phyloP scores from a whole-genome alignment of 2,797 vertebrate species.

The Emys orbicularis region DNA sequence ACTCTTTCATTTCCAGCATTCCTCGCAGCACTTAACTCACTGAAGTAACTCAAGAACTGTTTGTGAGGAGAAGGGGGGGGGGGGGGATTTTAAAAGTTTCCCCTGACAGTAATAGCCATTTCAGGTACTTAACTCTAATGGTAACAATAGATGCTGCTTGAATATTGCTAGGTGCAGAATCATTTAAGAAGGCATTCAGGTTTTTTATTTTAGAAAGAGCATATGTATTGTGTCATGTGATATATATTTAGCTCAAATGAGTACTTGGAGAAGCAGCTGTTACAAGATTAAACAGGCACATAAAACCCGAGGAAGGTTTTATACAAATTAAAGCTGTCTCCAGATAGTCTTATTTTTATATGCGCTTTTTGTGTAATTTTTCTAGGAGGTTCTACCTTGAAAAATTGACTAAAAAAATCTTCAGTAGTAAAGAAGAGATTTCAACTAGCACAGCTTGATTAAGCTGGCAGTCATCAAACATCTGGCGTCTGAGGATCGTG shows the following conservation, averaged over 20 bases:
- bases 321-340: slow-evolving; percentile 65
- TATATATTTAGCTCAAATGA: slow-evolving; percentile 73
- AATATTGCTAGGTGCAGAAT: slow-evolving; percentile 47
- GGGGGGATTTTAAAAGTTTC: slow-evolving; percentile 36
- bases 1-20: slow-evolving; percentile 51
- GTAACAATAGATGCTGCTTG: slow-evolving; percentile 69
- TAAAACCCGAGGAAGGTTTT: slow-evolving; percentile 14
- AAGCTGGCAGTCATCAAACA: slow-evolving; percentile 36
- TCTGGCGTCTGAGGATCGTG: neutral
- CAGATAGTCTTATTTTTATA: slow-evolving; percentile 65
- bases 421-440: slow-evolving; percentile 1
- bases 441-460: slow-evolving; percentile 8
- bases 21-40: slow-evolving; percentile 55
- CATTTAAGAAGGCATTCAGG: slow-evolving; percentile 51
- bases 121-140: slow-evolving; percentile 73
- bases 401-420: slow-evolving; percentile 22
- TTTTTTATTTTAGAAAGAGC: slow-evolving; percentile 71
- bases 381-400: neutral
- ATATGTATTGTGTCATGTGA: slow-evolving; percentile 61
- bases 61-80: slow-evolving; percentile 48
- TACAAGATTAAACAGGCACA: slow-evolving; percentile 66
- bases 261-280: slow-evolving; percentile 68
- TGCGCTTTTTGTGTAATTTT: neutral
- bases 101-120: slow-evolving; percentile 69
- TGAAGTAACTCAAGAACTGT: slow-evolving; percentile 47